Evolutionary conservation across 2,797 vertebrate genomes (phyloP).

Genomic region (Cottoperca gobio): DNA sequence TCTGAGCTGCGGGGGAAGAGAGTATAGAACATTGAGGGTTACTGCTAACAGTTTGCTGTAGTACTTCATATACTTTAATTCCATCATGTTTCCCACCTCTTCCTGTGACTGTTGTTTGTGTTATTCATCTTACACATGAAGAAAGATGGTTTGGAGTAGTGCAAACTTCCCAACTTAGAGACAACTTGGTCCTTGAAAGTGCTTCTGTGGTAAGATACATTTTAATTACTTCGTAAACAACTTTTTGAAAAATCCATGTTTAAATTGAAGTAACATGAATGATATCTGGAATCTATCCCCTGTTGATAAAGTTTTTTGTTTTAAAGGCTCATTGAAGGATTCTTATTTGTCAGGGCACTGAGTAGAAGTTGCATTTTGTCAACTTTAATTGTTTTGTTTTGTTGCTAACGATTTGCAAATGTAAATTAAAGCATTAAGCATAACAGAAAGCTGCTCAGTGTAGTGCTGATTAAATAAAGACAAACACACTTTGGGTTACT

Average conservation of each 20-base stretch:
- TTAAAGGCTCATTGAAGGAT: neutral
- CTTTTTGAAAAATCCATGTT: neutral
- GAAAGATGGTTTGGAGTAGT: conserved; percentile 6
- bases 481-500: neutral
- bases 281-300: neutral
- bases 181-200: conserved; percentile 5
- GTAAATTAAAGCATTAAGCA: neutral
- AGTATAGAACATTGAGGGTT: conserved; percentile 7
- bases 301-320: too few species aligned
- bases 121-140: conserved; percentile 6
- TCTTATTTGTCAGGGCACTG: neutral
- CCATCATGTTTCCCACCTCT: neutral
- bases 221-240: neutral
- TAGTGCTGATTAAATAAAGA: neutral
- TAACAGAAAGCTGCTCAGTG: neutral
- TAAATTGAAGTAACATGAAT: neutral
- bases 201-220: conserved; percentile 56
- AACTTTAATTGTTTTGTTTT: neutral
- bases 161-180: conserved; percentile 18
- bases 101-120: neutral
- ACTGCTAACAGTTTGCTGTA: conserved; percentile 3
- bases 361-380: neutral
- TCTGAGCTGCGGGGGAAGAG: conserved; percentile 38
- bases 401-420: neutral
- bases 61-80: neutral